phyloP scores from a whole-genome alignment of 1,140 invertebrate species.

The Riptortus pedestris region DNA sequence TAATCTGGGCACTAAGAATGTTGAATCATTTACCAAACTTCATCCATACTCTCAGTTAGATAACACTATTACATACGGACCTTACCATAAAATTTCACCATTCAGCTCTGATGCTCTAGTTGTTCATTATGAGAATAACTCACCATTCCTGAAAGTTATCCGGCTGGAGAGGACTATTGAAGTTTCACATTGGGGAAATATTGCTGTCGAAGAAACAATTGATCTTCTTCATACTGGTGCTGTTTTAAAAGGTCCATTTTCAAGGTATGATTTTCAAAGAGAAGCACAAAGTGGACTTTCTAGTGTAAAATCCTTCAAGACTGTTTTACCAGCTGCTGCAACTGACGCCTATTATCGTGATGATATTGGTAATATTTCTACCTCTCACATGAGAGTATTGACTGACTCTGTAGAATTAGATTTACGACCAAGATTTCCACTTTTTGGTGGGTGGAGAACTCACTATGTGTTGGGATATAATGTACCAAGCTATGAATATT shows the following conservation, averaged over 20 bases:
- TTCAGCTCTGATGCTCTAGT: slow-evolving; percentile 53
- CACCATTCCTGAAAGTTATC: slow-evolving; percentile 86
- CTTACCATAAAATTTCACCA: slow-evolving; percentile 63
- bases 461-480: slow-evolving; percentile 96
- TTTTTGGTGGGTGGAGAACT: slow-evolving; percentile 98
- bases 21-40: slow-evolving; percentile 77
- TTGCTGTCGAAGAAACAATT: slow-evolving; percentile 90
- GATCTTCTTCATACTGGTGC: slow-evolving; percentile 89
- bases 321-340: slow-evolving; percentile 79
- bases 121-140: slow-evolving; percentile 93
- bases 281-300: slow-evolving; percentile 72
- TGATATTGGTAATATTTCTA: slow-evolving; percentile 99
- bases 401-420: slow-evolving; percentile 92
- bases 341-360: slow-evolving; percentile 90
- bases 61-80: slow-evolving; percentile 72
- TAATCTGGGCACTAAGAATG: slow-evolving; percentile 58
- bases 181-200: slow-evolving; percentile 98
- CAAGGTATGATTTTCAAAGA: slow-evolving; percentile 87
- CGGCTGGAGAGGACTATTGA: slow-evolving; percentile 79
- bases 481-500: slow-evolving; percentile 91
- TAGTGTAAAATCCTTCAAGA: slow-evolving; percentile 87
- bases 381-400: slow-evolving; percentile 77
- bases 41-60: slow-evolving; percentile 74
- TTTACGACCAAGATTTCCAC: slow-evolving; percentile 85
- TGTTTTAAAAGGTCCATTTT: slow-evolving; percentile 86